These are phyloP conservation scores for Anabas testudineus DNA, from an alignment of 2,797 vertebrate genomes.

Conservation along the genomic window DNA sequence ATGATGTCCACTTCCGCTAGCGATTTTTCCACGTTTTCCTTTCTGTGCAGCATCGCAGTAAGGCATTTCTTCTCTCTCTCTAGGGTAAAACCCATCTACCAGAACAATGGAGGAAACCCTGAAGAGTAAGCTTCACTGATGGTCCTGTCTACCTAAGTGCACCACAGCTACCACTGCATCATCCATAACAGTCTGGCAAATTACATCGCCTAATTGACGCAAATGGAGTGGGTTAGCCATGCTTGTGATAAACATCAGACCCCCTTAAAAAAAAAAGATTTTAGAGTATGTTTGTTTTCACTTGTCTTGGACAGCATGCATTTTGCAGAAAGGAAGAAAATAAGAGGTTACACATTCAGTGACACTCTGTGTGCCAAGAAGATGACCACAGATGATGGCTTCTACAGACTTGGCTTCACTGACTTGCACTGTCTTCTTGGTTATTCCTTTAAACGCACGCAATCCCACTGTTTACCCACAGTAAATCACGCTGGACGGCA, in stretches of 20 bases:
- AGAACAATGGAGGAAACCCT: conserved; percentile 15
- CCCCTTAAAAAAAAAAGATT: conserved; percentile 10
- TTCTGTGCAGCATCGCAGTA: conserved; percentile 32
- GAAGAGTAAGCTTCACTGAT: conserved; percentile 18
- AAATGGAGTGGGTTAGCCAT: conserved; percentile 41
- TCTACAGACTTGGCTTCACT: conserved; percentile 35
- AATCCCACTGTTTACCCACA: conserved; percentile 36
- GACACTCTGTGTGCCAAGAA: conserved; percentile 47
- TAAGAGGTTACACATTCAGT: conserved; percentile 47
- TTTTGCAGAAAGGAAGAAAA: conserved; percentile 48
- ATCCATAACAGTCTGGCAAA: conserved; percentile 49
- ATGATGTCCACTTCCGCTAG: conserved; percentile 39
- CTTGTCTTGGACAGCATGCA: conserved; percentile 26
- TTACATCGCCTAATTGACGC: conserved; percentile 35
- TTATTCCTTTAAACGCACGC: conserved; percentile 32
- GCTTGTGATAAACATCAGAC: conserved; percentile 33
- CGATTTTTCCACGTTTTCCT: background rate
- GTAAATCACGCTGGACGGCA: conserved; percentile 27
- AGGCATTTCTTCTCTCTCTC: conserved; percentile 14
- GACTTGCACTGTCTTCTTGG: conserved; percentile 31
- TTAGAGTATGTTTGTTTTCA: conserved; percentile 49
- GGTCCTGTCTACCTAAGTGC: conserved; percentile 26
- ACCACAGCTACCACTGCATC: conserved; percentile 20
- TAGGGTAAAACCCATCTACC: conserved; percentile 27
- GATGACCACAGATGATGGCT: conserved; percentile 50